Evolutionary conservation across 2,888 invertebrate species (phyloP), one percentile per base, ranked within the genome.

Genomic region (Tetheella fluctuosa): DNA sequence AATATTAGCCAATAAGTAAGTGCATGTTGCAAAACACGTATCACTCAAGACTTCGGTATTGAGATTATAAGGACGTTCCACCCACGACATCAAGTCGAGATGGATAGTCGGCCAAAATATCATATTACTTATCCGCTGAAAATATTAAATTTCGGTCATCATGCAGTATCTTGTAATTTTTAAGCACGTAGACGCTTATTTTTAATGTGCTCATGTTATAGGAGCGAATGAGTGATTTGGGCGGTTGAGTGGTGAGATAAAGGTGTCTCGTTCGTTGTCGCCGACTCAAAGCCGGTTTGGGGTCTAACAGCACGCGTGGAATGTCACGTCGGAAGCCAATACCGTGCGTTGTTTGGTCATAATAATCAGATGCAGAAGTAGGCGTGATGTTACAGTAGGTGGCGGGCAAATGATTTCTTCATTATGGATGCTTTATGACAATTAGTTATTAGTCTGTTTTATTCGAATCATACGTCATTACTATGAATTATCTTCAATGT

Each of bases 41-140:
- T 80, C 79, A 80, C 80, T 82, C 77, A 80, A 76, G 73, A 64
- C 68, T 73, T 76, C 72, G 70, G 73, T 73, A 74, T 80, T 74
- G 73, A 66, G 76, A 75, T 76, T 69, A 63, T 73, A 79, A 80
- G 81, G 80, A 81, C 80, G 68, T 67, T 69, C 61, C 61, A 65
- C 63, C 69, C 83, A 81, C 82, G 81, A 79, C 64, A 65, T 63
- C 65, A 59, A 62, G 60, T 55, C 37, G 71, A 74, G 69, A 74
- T 60, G 67, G 34, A 64, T 64, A 52, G 58, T 23, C 59, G 63
- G 62, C 13, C 3, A 56, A 63, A 71, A 64, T 58, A 67, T 63
- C 58, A 67, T 65, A 55, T 55, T 17, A 13, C 54, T 28, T 30
- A 54, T 54, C 54, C 48, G 28, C 30, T 54, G 25, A 30, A 53